These are phyloP conservation scores for Hylomyscus alleni DNA, from an alignment of 2,797 vertebrate genomes.

Conservation along the genomic window DNA sequence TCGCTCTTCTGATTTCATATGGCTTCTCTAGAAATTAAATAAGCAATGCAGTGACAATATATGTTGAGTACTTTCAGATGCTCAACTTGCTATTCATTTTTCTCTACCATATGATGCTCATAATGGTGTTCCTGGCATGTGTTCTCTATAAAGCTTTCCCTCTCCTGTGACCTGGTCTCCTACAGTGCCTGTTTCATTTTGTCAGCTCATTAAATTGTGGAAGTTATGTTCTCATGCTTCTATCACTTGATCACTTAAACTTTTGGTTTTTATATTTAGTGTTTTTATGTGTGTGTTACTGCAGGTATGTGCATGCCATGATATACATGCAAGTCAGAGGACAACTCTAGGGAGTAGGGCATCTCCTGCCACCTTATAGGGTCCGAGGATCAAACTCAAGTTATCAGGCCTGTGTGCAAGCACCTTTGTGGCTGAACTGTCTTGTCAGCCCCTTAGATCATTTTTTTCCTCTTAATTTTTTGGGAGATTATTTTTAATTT, in stretches of 20 bases:
- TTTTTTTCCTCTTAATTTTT: background rate
- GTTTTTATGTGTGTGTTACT: background rate
- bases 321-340: background rate
- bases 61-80: slow-evolving; percentile 18
- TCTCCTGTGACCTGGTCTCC: background rate
- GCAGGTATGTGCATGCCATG: background rate
- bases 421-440: background rate
- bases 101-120: background rate
- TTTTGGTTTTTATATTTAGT: background rate
- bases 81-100: background rate
- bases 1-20: background rate
- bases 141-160: background rate
- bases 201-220: background rate
- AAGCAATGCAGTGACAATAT: background rate
- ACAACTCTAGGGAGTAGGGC: background rate
- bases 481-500: background rate
- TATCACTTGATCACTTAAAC: background rate
- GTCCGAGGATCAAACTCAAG: background rate
- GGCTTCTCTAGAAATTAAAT: slow-evolving; percentile 56
- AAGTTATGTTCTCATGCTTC: background rate
- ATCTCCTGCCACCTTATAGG: background rate
- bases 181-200: slow-evolving; percentile 1
- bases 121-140: background rate
- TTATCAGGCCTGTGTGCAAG: background rate
- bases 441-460: background rate